Percentiles rank a stretch among this genome's conserved stretches.
Conservation (phyloP, 1,140 invertebrate genomes). For the Cecropterus lyciades region DNA sequence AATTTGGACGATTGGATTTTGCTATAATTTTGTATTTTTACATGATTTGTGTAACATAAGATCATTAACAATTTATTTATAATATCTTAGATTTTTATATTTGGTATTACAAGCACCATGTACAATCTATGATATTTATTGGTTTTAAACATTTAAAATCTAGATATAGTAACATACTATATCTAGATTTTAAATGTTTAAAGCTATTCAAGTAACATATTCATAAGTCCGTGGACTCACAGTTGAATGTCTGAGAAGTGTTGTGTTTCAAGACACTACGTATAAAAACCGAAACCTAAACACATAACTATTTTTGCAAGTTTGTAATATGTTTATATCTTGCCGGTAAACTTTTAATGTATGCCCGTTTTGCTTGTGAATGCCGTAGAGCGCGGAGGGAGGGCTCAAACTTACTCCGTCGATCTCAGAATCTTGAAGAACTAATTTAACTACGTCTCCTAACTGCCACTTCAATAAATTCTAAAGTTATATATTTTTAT, state of each 20-base stretch:
- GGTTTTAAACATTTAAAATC: too few relatives aligned
- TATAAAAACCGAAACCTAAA: not conserved
- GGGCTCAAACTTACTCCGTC: constrained; percentile 67
- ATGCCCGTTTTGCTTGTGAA: constrained; percentile 65
- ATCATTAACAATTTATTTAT: too few relatives aligned
- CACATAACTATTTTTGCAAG: constrained; percentile 10
- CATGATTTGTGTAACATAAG: too few relatives aligned
- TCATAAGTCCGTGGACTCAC: not conserved
- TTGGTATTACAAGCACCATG: too few relatives aligned
- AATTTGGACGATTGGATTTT: too few relatives aligned
- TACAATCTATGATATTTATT: too few relatives aligned
- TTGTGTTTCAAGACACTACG: not conserved
- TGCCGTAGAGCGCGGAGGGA: constrained; percentile 42
- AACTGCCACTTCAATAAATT: constrained; percentile 77
- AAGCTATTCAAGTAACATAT: too few relatives aligned
- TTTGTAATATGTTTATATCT: constrained; percentile 41
- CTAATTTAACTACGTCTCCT: constrained; percentile 80
- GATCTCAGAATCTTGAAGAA: constrained; percentile 76
- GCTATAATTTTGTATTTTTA: too few relatives aligned
- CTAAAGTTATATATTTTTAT: constrained; percentile 59
- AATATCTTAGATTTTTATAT: too few relatives aligned
- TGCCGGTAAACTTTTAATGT: constrained; percentile 75
- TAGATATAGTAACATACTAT: too few relatives aligned
- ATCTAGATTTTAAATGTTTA: too few relatives aligned
- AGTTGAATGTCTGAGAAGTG: not conserved